Percentiles rank a stretch among this genome's conserved stretches.
phyloP scores from a whole-genome alignment of 2,113 vertebrate species.

The Suncus etruscus region DNA sequence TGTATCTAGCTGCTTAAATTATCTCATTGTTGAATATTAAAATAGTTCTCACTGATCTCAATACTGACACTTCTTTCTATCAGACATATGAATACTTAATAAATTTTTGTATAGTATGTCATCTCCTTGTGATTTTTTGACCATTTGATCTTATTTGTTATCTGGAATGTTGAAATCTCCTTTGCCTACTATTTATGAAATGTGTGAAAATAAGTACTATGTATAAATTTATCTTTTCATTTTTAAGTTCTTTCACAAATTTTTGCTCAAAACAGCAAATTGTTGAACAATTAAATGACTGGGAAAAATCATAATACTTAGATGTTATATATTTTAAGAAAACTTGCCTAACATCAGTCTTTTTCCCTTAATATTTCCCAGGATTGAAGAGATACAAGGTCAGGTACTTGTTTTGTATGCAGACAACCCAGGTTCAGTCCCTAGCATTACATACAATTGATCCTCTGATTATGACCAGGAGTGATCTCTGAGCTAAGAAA shows the following conservation, averaged over 20 bases:
- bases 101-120: not conserved
- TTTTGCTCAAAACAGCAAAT: conserved; percentile 48
- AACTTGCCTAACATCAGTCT: not conserved
- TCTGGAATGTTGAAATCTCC: not conserved
- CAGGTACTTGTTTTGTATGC: no score
- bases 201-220: not conserved
- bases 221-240: conserved; percentile 6
- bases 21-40: not conserved
- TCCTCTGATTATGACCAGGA: no score
- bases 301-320: not conserved
- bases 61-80: conserved; percentile 34
- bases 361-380: no score
- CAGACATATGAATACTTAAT: not conserved
- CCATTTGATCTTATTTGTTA: not conserved
- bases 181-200: not conserved
- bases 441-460: no score
- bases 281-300: not conserved
- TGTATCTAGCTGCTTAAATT: conserved; percentile 13
- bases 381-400: no score
- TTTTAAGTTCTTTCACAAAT: not conserved
- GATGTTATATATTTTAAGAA: conserved; percentile 58
- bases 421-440: no score
- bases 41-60: conserved; percentile 19
- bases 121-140: not conserved
- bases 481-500: no score